Percentiles rank a stretch among this genome's conserved stretches.
Conservation (phyloP, 1,140 invertebrate species). For the Melanaphis sacchari region DNA sequence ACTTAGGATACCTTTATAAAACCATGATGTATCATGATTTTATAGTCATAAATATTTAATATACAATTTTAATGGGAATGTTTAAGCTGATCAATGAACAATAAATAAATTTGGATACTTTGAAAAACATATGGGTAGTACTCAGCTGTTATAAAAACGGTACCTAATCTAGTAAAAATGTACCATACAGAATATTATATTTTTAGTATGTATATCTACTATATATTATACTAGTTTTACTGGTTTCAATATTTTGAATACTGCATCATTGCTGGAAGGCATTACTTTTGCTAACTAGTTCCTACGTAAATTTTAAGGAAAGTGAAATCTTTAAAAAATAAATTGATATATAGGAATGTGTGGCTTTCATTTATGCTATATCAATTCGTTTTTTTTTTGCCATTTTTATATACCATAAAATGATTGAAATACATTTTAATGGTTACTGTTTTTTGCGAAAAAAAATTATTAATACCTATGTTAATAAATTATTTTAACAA, state of each 20-base stretch:
- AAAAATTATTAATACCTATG: too few species aligned
- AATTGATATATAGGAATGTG: conserved; percentile 3
- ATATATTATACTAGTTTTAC: conserved; percentile 41
- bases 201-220: too few species aligned
- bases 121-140: not conserved
- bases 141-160: not conserved
- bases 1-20: too few species aligned
- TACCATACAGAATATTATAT: conserved; percentile 16
- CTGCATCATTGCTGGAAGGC: not conserved
- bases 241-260: not conserved
- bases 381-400: conserved; percentile 25
- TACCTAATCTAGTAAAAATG: not conserved
- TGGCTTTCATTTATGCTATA: not conserved
- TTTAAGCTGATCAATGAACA: not conserved
- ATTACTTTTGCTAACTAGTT: conserved; percentile 32
- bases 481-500: too few species aligned
- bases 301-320: conserved; percentile 30
- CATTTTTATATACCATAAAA: too few species aligned
- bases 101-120: not conserved
- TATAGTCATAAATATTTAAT: not conserved
- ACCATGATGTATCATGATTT: too few species aligned
- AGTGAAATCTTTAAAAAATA: conserved; percentile 43
- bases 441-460: too few species aligned
- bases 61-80: not conserved
- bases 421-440: too few species aligned